A percentile compares a stretch with the other conserved stretches of the same genome.
Evolutionary conservation across 2,113 vertebrate genomes (phyloP).

Genomic region (Cettia cetti): DNA sequence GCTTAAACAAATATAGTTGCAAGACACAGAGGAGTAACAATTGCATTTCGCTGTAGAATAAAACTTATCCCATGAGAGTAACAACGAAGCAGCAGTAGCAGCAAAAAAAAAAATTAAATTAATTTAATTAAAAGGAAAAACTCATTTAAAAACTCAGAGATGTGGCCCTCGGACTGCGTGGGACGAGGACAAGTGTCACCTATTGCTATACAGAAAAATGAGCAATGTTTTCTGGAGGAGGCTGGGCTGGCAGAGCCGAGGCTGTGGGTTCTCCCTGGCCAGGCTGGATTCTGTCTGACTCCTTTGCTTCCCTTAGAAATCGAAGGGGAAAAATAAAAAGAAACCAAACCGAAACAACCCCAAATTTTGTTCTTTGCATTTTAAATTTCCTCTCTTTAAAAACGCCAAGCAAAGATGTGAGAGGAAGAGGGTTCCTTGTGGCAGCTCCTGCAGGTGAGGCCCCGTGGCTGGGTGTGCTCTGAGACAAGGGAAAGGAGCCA

Average conservation of each 20-base stretch:
- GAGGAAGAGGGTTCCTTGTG: background rate
- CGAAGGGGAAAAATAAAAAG: background rate
- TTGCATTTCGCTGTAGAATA: slow-evolving; percentile 54
- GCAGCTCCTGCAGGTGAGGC: background rate
- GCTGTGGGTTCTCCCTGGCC: background rate
- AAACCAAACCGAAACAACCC: no score
- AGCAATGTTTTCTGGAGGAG: background rate
- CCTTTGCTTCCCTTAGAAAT: background rate
- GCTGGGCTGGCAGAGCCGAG: background rate
- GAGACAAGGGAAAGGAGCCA: slow-evolving; percentile 2
- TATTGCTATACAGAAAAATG: slow-evolving; percentile 43
- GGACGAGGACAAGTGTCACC: background rate
- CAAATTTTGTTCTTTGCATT: background rate
- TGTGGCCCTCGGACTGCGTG: background rate
- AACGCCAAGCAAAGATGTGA: accelerated
- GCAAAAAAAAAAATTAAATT: background rate
- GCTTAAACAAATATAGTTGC: slow-evolving; percentile 58
- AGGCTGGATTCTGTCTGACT: background rate
- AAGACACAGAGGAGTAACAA: slow-evolving; percentile 61
- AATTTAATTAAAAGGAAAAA: background rate
- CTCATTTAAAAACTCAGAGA: background rate
- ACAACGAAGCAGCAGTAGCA: background rate
- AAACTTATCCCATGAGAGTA: slow-evolving; percentile 55
- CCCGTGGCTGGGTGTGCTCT: background rate
- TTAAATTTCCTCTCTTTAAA: background rate